These are phyloP conservation scores for Ramphastos sulfuratus DNA, from an alignment of 2,113 vertebrate species.

Conservation along the genomic window DNA sequence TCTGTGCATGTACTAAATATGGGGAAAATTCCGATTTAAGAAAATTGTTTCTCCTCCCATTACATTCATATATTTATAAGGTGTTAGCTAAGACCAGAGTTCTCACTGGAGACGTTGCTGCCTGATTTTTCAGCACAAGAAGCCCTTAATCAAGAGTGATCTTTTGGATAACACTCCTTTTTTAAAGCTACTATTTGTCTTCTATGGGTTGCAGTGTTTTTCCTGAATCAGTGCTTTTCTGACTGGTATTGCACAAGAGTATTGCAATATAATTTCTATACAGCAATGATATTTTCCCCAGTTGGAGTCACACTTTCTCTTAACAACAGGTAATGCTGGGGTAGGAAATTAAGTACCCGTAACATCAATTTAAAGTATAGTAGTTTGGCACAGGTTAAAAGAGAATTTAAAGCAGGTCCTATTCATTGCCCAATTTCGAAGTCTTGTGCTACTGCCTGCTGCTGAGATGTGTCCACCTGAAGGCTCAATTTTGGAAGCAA, in stretches of 20 bases:
- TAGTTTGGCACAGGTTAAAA: background rate
- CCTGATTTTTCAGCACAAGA: background rate
- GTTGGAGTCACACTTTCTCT: background rate
- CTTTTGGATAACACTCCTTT: background rate
- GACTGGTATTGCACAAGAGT: background rate
- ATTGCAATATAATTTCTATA: background rate
- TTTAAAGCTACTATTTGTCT: background rate
- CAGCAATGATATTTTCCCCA: background rate
- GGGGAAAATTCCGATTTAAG: background rate
- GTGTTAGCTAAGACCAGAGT: background rate
- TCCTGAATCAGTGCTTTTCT: background rate
- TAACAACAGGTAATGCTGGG: background rate
- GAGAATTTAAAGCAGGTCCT: background rate
- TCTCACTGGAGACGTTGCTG: background rate
- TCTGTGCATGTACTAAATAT: background rate
- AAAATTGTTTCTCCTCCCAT: background rate
- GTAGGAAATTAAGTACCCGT: background rate
- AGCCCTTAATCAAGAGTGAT: background rate
- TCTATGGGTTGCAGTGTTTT: background rate
- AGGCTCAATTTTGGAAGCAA: background rate
- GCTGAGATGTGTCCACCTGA: background rate
- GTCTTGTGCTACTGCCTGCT: background rate
- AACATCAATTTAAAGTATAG: background rate
- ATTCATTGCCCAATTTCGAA: background rate
- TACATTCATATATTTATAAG: background rate